Conservation (phyloP, 92 coral and sea anemone genomes). For the Parazoanthus darwini region DNA sequence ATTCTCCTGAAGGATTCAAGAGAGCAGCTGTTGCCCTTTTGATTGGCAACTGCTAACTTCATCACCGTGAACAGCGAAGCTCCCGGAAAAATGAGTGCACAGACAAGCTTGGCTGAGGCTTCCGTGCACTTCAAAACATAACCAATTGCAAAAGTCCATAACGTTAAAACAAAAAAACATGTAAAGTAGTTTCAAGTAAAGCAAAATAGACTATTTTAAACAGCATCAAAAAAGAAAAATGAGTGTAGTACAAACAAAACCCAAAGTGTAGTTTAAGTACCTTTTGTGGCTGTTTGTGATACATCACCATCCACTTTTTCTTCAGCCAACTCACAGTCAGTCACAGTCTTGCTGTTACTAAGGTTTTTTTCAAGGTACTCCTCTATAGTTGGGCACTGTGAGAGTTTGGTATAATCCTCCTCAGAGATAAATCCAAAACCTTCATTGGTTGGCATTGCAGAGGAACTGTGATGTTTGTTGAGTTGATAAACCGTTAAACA, state of each 20-base stretch:
- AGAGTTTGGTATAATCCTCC: slow-evolving; percentile 53
- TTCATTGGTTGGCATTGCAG: slow-evolving; percentile 13
- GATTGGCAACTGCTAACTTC: too few relatives aligned
- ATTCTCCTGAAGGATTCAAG: too few relatives aligned
- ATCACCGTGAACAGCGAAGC: too few relatives aligned
- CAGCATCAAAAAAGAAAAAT: neutral
- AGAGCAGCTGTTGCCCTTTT: too few relatives aligned
- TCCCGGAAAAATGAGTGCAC: too few relatives aligned
- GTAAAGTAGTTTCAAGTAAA: too few relatives aligned
- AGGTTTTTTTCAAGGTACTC: slow-evolving; percentile 35
- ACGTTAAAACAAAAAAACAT: too few relatives aligned
- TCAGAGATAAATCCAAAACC: slow-evolving; percentile 38
- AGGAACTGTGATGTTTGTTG: neutral
- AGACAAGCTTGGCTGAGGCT: too few relatives aligned
- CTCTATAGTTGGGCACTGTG: slow-evolving; percentile 50
- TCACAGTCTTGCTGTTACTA: neutral
- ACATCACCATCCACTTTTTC: neutral
- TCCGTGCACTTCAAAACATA: too few relatives aligned
- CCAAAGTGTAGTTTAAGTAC: neutral
- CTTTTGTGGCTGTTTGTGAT: slow-evolving; percentile 3
- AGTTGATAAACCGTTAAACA: neutral
- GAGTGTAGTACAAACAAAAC: neutral
- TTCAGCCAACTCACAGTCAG: neutral
- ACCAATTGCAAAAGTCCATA: too few relatives aligned
- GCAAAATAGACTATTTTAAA: neutral